A percentile compares a stretch with the other conserved stretches of the same genome.
Evolutionary conservation across 2,888 invertebrate species (phyloP).

Genomic region (Andrena flavipes): DNA sequence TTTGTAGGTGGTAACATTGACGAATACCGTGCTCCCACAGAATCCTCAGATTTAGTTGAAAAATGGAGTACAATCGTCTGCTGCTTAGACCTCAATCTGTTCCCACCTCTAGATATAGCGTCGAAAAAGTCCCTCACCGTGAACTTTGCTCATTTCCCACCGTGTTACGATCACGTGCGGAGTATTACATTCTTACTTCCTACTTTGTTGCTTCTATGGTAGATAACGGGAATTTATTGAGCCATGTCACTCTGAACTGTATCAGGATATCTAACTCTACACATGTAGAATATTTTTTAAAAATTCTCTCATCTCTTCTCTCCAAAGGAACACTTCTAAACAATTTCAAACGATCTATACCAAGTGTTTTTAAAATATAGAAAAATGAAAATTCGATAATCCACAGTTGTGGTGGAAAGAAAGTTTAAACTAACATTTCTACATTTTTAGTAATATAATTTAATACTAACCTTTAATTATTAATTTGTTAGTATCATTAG

Average conservation of each 20-base stretch:
- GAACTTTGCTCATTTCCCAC: constrained; percentile 58
- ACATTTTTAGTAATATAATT: no score
- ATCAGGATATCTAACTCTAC: neutral
- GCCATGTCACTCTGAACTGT: constrained; percentile 5
- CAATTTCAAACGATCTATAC: neutral
- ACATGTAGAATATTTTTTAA: neutral
- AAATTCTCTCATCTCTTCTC: neutral
- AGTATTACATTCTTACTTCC: constrained; percentile 49
- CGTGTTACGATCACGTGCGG: constrained; percentile 49
- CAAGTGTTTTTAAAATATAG: no score
- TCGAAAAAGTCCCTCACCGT: constrained; percentile 34
- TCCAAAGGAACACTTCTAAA: neutral
- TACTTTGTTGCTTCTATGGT: constrained; percentile 11
- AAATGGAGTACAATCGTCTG: neutral
- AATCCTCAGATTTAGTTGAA: neutral
- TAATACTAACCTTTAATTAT: no score
- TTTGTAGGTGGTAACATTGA: neutral
- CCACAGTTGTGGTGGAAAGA: no score
- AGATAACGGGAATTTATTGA: constrained; percentile 39
- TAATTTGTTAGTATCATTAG: no score
- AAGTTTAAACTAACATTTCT: no score
- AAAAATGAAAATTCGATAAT: no score
- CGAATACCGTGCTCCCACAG: neutral
- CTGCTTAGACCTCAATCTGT: constrained; percentile 13
- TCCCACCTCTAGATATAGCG: constrained; percentile 21